phyloP scores from a whole-genome alignment of 1,140 invertebrate genomes.

The Aricia agestis region DNA sequence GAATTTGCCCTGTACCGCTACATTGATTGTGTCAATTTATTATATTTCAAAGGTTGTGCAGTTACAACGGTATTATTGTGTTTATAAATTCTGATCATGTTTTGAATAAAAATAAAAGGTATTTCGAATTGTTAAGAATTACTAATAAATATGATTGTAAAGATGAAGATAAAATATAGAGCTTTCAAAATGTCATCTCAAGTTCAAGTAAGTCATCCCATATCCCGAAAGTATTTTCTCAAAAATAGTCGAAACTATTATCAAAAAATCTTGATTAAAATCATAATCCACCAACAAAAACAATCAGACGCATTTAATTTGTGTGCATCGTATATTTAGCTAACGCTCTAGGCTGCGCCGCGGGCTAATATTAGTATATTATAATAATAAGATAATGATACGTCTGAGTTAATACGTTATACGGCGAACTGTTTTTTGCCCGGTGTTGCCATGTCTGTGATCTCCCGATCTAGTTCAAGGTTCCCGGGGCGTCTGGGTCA shows the following conservation, averaged over 20 bases:
- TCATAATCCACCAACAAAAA: conserved; percentile 6
- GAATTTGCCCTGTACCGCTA: conserved; percentile 7
- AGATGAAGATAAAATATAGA: no score
- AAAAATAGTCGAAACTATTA: background rate
- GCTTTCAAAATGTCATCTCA: background rate
- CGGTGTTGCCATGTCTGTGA: conserved; percentile 60
- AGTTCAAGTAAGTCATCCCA: no score
- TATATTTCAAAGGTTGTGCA: conserved; percentile 4
- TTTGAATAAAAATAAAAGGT: no score
- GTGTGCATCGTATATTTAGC: background rate
- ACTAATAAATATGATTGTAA: no score
- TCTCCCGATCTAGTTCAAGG: conserved; percentile 73
- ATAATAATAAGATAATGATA: conserved; percentile 72
- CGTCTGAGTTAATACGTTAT: conserved; percentile 63
- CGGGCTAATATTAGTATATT: conserved; percentile 39
- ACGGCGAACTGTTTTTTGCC: conserved; percentile 57
- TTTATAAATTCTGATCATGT: background rate
- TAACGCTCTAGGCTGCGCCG: conserved; percentile 21
- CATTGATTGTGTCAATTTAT: conserved; percentile 9
- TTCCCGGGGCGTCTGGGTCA: conserved; percentile 67
- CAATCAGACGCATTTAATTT: conserved; percentile 9
- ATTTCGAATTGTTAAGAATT: no score
- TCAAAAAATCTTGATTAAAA: background rate
- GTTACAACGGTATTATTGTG: background rate
- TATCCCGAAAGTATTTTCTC: no score